phyloP scores from a whole-genome alignment of 2,888 invertebrate species.

The Galerucella pusilla region DNA sequence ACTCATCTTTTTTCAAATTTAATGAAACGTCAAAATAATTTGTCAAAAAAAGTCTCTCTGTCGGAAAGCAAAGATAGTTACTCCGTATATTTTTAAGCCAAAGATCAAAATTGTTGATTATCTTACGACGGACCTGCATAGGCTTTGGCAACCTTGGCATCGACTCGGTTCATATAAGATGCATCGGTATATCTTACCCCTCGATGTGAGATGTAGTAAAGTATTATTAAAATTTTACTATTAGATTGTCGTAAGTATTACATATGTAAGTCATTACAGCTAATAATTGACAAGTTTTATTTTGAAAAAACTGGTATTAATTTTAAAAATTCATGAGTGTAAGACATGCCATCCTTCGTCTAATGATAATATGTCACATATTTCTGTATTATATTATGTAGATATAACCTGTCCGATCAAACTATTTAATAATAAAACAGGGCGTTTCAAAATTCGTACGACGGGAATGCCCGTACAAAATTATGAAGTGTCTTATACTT shows the following conservation, averaged over 20 bases:
- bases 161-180: neutral
- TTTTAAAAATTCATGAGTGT: neutral
- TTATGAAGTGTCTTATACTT: no score
- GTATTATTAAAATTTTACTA: neutral
- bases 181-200: neutral
- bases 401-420: neutral
- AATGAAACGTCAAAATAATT: no score
- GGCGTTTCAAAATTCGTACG: no score
- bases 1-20: no score
- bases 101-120: no score
- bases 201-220: neutral
- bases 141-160: neutral
- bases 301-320: neutral
- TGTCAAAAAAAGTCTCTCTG: no score
- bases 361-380: neutral
- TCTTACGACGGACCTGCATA: no score
- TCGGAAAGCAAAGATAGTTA: no score
- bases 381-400: neutral
- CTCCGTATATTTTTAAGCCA: no score
- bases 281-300: neutral
- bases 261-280: neutral
- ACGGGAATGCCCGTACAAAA: no score
- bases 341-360: neutral
- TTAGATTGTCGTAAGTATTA: neutral
- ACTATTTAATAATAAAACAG: no score